These are phyloP conservation scores for Dolichallabes microphthalmus DNA, from an alignment of 2,113 vertebrate genomes.

Conservation along the genomic window DNA sequence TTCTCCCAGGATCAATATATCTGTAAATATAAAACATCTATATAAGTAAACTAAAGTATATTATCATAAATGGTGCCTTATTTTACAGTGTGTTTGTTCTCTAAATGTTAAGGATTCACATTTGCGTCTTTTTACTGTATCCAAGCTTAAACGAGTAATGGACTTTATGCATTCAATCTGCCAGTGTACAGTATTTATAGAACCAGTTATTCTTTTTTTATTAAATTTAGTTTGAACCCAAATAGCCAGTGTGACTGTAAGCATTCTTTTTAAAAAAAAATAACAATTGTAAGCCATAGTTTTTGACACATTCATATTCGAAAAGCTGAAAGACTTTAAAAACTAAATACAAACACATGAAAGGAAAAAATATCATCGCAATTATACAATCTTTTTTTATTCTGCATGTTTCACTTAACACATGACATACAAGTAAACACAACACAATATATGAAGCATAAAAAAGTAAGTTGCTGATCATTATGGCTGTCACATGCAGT, in stretches of 20 bases:
- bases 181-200: neutral
- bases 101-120: neutral
- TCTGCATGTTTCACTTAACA: constrained; percentile 73
- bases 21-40: too few relatives aligned
- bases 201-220: neutral
- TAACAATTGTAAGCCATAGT: neutral
- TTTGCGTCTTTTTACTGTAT: neutral
- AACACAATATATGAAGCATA: constrained; percentile 49
- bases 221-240: too few relatives aligned
- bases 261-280: neutral
- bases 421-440: constrained; percentile 69
- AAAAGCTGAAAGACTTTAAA: neutral
- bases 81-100: neutral
- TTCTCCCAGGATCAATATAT: neutral
- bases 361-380: too few relatives aligned
- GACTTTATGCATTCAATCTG: neutral
- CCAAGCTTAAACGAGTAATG: neutral
- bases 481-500: constrained; percentile 51
- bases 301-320: neutral
- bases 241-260: neutral
- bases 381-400: constrained; percentile 51
- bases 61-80: neutral
- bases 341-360: neutral
- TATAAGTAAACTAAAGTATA: neutral
- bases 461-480: constrained; percentile 41